These are phyloP conservation scores for Xylocampa areola DNA, from an alignment of 2,888 invertebrate species.

Conservation along the genomic window DNA sequence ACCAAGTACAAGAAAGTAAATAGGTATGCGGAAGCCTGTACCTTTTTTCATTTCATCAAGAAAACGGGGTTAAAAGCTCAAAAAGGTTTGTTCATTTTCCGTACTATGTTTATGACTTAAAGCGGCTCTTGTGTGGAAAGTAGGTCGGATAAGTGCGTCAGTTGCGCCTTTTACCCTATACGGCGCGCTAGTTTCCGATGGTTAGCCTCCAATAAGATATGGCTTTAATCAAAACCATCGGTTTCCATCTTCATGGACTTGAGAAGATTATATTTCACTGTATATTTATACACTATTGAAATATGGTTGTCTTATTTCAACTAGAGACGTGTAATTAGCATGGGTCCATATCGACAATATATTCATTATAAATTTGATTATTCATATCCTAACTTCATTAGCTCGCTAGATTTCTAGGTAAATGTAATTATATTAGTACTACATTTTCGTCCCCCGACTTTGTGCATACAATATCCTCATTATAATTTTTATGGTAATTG, in stretches of 20 bases:
- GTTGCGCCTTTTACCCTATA: slow-evolving; percentile 76
- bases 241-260: slow-evolving; percentile 11
- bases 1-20: too few species aligned
- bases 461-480: slow-evolving; percentile 28
- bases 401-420: slow-evolving; percentile 6
- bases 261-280: slow-evolving; percentile 16
- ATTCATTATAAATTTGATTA: slow-evolving; percentile 12
- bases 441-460: slow-evolving; percentile 17
- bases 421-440: slow-evolving; percentile 20
- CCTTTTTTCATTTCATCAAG: background rate
- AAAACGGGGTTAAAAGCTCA: slow-evolving; percentile 5
- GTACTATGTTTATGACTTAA: slow-evolving; percentile 63
- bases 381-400: slow-evolving; percentile 16
- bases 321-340: slow-evolving; percentile 23
- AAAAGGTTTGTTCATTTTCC: slow-evolving; percentile 25
- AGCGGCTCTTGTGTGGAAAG: slow-evolving; percentile 69
- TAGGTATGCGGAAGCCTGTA: background rate
- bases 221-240: slow-evolving; percentile 52
- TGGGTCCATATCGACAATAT: slow-evolving; percentile 26
- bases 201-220: slow-evolving; percentile 52
- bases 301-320: too few species aligned
- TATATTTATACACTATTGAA: slow-evolving; percentile 3
- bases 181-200: slow-evolving; percentile 75
- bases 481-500: slow-evolving; percentile 32
- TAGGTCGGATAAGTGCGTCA: slow-evolving; percentile 76